Percentiles rank a stretch among this genome's conserved stretches.
Evolutionary conservation across 2,888 invertebrate species (phyloP).

Genomic region (Isotomurus palustris): DNA sequence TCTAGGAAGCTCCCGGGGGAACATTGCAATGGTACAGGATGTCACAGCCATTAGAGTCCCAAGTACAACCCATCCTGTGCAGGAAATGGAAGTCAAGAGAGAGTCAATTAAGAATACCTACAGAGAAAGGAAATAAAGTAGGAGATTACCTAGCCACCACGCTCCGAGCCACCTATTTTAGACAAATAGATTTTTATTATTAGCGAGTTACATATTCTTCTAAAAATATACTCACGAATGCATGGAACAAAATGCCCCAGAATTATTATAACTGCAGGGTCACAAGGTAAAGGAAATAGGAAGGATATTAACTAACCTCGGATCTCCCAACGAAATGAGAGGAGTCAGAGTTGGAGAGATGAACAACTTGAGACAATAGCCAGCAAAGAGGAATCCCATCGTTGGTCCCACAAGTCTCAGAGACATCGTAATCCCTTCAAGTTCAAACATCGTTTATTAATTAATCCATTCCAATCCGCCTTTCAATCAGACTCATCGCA

Average conservation of each 20-base stretch:
- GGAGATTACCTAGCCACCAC: constrained; percentile 65
- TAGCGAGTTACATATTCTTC: too few relatives aligned
- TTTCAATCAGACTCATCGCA: background rate
- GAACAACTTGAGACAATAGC: constrained; percentile 55
- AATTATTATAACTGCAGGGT: too few relatives aligned
- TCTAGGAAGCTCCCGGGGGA: constrained; percentile 58
- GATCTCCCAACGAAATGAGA: constrained; percentile 57
- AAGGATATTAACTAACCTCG: constrained; percentile 8
- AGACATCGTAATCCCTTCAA: constrained; percentile 54
- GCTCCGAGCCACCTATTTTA: constrained; percentile 63
- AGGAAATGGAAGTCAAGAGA: background rate
- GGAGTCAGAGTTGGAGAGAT: constrained; percentile 61
- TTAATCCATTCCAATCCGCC: background rate
- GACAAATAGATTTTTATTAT: background rate
- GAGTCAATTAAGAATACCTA: background rate
- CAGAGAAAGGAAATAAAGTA: background rate
- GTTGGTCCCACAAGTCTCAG: constrained; percentile 64
- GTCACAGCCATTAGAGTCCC: constrained; percentile 58
- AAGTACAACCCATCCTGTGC: constrained; percentile 52
- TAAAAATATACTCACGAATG: too few relatives aligned
- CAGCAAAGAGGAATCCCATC: constrained; percentile 59
- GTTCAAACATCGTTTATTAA: background rate
- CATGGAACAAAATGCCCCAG: too few relatives aligned
- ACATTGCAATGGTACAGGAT: constrained; percentile 61
- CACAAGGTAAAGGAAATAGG: too few relatives aligned